Evolutionary conservation across 2,113 vertebrate species (phyloP).

Genomic region (Atlantisia rogersi): DNA sequence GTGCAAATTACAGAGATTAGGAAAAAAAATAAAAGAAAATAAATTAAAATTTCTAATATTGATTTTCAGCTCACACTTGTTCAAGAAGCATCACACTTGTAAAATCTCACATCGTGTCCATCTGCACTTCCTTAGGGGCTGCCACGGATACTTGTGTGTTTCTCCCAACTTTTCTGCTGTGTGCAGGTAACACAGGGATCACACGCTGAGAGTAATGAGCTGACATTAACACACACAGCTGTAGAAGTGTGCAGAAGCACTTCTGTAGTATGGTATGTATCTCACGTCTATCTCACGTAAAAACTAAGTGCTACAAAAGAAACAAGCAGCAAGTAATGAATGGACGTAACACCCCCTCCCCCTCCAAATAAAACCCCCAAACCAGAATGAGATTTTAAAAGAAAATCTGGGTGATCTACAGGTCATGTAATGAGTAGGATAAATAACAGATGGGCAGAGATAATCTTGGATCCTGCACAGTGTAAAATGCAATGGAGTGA

Average conservation of each 20-base stretch:
- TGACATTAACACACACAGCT: background rate
- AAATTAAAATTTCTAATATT: background rate
- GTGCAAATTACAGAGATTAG: background rate
- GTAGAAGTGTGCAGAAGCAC: background rate
- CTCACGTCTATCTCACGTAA: background rate
- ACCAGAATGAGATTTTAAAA: conserved; percentile 12
- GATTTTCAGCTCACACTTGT: background rate
- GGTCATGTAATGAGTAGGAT: conserved; percentile 32
- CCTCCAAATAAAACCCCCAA: too few relatives aligned
- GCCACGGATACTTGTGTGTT: background rate
- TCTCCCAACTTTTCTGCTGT: background rate
- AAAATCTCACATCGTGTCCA: background rate
- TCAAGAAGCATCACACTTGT: background rate
- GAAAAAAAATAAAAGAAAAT: background rate
- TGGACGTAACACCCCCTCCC: background rate
- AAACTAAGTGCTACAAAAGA: background rate
- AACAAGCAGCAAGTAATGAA: background rate
- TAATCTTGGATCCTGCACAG: conserved; percentile 53
- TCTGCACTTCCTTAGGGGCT: background rate
- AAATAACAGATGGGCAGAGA: conserved; percentile 65
- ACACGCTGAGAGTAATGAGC: background rate
- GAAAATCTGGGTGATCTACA: conserved; percentile 29
- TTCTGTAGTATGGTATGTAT: too few relatives aligned
- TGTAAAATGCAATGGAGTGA: conserved; percentile 10
- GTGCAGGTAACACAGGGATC: background rate